Evolutionary conservation across 2,113 vertebrate genomes (phyloP).

Genomic region (Phodopus roborovskii): DNA sequence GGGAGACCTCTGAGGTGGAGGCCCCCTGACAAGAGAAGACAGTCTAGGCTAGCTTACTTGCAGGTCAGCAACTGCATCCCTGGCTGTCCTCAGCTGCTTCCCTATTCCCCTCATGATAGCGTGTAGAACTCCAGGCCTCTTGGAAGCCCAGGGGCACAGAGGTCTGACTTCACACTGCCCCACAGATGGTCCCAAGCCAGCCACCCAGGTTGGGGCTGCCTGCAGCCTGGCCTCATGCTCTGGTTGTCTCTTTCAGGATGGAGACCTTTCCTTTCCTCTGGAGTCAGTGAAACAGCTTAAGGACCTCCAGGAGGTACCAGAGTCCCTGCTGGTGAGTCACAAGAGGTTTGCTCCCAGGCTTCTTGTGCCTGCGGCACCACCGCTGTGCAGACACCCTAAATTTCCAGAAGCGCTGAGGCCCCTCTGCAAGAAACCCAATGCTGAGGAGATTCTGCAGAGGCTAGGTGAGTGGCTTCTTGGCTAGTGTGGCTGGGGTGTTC

Average conservation of each 20-base stretch:
- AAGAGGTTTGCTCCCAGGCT: not conserved
- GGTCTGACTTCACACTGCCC: not conserved
- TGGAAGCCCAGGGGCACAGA: not conserved
- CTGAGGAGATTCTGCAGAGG: slow-evolving; percentile 74
- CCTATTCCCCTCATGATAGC: not conserved
- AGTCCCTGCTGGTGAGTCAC: not conserved
- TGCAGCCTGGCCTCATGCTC: not conserved
- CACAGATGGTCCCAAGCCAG: not conserved
- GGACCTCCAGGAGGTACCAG: not conserved
- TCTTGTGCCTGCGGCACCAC: fast-evolving
- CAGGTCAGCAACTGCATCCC: not conserved
- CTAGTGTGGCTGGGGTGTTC: fast-evolving
- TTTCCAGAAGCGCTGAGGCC: slow-evolving; percentile 85
- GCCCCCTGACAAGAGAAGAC: not conserved
- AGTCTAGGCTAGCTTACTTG: not conserved
- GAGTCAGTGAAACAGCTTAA: slow-evolving; percentile 89
- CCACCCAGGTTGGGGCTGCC: not conserved
- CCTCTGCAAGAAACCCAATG: slow-evolving; percentile 78
- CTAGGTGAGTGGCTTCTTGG: slow-evolving; percentile 82
- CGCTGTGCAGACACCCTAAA: slow-evolving; percentile 73
- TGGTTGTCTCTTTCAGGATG: slow-evolving; percentile 82
- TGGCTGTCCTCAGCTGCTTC: not conserved
- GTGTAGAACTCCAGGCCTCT: not conserved
- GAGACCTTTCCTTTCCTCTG: slow-evolving; percentile 85
- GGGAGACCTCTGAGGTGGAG: not conserved